Evolutionary conservation across 2,888 invertebrate species (phyloP), one percentile per base, ranked within the genome.

Genomic region (Drosophila pegasa): DNA sequence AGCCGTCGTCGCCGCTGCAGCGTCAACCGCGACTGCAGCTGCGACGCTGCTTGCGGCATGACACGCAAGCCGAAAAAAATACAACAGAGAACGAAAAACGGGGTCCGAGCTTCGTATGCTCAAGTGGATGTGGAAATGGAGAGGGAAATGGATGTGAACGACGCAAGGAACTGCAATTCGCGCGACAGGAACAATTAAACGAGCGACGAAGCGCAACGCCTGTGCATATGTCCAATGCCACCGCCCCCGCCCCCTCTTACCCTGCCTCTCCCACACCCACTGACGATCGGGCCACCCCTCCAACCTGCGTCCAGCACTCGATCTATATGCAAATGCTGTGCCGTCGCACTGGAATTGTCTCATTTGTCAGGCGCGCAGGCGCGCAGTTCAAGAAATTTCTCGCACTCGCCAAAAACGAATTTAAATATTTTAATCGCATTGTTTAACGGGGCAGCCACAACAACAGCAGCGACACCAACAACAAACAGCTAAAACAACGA

Each of bases 391-490:
- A 38, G 64, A 54, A 48, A 71, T 62, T 71, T 80, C 75, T 75
- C 71, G 77, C 80, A 71, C 78, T 80, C 80, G 70, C 68, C 69
- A 58, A 71, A 70, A 65, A 38, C 31, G 76, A 87, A 85, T 85
- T 85, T 84, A 82, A 87, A 85, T 85, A 87, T 85, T 87, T 82
- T 84, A 84, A 87, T 87, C 82, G 85, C 67, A 82, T 84, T 85
- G 76, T 71, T 79, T 64, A 67, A 68, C 71, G 51, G 56, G 7
- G 40, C 68, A 51, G 56, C 38, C 43, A 65, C 51, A 62, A 43
- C 54, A 62, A 25, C 40, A 38, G 31, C 57, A 58, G 33, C 43
- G 51, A 45, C 27, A 45, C 2, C 7, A 54, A 37, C 48, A 31
- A 31, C 31, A 48, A 48, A 12, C 48, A 33, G 20, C 50, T 56